Evolutionary conservation across 2,113 vertebrate genomes (phyloP), one percentile per base, ranked within the genome.

Genomic region (Oncorhynchus gorbuscha): DNA sequence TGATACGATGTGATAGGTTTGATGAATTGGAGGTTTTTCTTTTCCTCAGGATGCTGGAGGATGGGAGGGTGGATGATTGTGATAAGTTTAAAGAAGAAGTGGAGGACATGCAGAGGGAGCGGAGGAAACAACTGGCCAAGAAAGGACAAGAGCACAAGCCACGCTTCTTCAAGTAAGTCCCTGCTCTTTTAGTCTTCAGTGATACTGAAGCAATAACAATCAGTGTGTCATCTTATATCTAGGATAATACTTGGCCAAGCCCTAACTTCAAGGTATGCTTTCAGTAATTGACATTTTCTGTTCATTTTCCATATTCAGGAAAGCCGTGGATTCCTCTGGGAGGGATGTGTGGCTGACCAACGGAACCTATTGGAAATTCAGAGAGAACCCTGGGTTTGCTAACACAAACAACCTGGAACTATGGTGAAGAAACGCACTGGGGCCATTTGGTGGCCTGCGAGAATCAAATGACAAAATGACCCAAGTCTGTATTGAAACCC

Each of bases 281-380:
- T 55, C 51, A 16, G 51, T 55, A 0, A 55, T 55, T 55, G 18
- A 55, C 1, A 16, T 22, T n/a, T 11, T 45, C 39, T 45, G 39
- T 45, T 45, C 2, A 12, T 45, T 11, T 70, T 78, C 3, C 4
- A 14, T 24, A 3, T 61, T 18, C 84, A 98, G 96, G 79, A 92
- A 93, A 85, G 76, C 91, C 1, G 28, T 84, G 0, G 95, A 98
- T n/a, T 76, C 91, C 59, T 92, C 74, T 0, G 95, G 95, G 48
- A 92, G 89, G 70, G 96, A 98, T 80, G 94, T 94, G 3, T 98
- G 96, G 96, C 81, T 95, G 20, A 94, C 86, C 70, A 97, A 96
- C 65, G 90, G 91, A 26, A 95, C 92, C 0, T 98, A 98, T 90
- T 97, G 96, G 96, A 92, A 93, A 76, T 83, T 96, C 78, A 93